Evolutionary conservation across 37 sponge, comb jelly and placozoan species (phyloP).

Genomic region (Amphimedon queenslandica): DNA sequence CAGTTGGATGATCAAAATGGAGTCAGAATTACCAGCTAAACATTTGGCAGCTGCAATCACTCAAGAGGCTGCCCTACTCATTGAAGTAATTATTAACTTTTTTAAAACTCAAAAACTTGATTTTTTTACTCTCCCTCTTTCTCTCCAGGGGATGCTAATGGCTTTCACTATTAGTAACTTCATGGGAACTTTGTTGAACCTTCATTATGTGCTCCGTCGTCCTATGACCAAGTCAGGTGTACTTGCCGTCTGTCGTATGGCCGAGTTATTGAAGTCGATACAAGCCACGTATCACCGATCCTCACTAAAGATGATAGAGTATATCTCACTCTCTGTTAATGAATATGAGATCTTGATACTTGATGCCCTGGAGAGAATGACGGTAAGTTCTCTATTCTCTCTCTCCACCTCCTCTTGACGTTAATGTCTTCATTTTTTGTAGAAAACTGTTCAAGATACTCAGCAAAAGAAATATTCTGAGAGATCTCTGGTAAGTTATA

Average conservation of each 20-base stretch:
- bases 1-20: conserved; percentile 86
- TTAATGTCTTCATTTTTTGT: no score
- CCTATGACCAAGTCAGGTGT: conserved; percentile 84
- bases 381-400: conserved; percentile 36
- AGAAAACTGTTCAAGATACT: conserved; percentile 10
- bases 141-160: conserved; percentile 58
- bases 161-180: conserved; percentile 53
- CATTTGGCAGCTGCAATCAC: conserved; percentile 23
- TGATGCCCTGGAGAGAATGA: conserved; percentile 5
- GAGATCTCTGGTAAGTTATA: conserved; percentile 44
- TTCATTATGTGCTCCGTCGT: conserved; percentile 57
- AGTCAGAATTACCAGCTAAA: conserved; percentile 33
- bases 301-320: conserved; percentile 42
- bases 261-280: conserved; percentile 85
- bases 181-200: conserved; percentile 53
- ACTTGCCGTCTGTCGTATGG: conserved; percentile 69
- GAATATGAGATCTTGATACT: conserved; percentile 47
- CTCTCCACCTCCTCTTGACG: not conserved
- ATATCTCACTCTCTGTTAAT: conserved; percentile 52
- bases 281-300: conserved; percentile 69
- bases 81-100: no score
- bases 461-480: conserved; percentile 57
- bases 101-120: not conserved
- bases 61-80: conserved; percentile 21
- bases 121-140: not conserved